These are phyloP conservation scores for Gallinago nigripennis DNA, from an alignment of 2,797 vertebrate species.

Conservation along the genomic window DNA sequence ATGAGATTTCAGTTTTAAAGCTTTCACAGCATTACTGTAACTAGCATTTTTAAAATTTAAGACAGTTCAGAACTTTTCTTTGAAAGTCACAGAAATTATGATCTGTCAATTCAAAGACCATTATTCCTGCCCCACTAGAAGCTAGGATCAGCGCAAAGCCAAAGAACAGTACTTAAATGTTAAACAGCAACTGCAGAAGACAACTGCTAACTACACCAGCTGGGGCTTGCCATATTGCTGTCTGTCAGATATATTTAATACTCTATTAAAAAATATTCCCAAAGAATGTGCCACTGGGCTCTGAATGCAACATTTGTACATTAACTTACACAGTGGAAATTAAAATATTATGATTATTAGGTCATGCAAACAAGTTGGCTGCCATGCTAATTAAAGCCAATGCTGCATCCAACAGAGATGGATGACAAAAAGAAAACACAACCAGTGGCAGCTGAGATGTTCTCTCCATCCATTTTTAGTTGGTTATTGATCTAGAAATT, in stretches of 20 bases:
- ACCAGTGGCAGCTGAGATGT: background rate
- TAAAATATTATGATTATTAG: background rate
- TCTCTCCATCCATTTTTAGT: background rate
- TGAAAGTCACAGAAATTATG: background rate
- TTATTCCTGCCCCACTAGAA: background rate
- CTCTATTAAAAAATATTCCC: background rate
- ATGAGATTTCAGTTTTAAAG: background rate
- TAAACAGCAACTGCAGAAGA: background rate
- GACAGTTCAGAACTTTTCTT: conserved; percentile 39
- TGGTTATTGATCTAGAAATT: background rate
- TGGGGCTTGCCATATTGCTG: background rate
- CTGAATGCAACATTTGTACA: background rate
- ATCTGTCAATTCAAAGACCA: conserved; percentile 8
- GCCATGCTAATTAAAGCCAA: background rate
- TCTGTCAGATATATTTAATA: background rate
- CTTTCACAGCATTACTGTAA: background rate
- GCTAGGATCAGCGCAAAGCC: background rate
- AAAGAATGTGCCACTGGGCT: background rate
- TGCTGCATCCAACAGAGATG: background rate
- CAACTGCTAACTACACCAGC: background rate
- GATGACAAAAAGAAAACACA: background rate
- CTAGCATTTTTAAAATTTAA: conserved; percentile 20
- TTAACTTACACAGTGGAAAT: background rate
- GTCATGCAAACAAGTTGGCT: background rate
- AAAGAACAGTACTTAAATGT: background rate